A percentile compares a stretch with the other conserved stretches of the same genome.
Conservation (phyloP, 2,113 vertebrate species). For the Forbesichthys papilliferus region DNA sequence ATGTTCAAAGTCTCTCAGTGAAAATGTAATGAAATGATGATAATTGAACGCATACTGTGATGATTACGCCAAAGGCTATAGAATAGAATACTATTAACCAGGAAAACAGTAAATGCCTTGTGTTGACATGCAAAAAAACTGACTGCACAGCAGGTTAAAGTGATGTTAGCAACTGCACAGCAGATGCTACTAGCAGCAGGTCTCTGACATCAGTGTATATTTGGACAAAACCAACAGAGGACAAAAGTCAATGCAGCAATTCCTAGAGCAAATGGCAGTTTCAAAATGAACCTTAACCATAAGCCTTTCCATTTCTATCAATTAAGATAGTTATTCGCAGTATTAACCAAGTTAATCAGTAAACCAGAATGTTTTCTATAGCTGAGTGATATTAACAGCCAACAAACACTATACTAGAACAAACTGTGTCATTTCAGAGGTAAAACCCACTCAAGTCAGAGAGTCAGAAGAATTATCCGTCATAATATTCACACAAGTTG, state of each 20-base stretch:
- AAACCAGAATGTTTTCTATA: too few relatives aligned
- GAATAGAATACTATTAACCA: background rate
- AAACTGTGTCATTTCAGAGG: background rate
- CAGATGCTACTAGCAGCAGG: slow-evolving; percentile 44
- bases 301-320: too few relatives aligned
- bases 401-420: background rate
- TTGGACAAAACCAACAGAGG: slow-evolving; percentile 43
- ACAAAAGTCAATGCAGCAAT: slow-evolving; percentile 39
- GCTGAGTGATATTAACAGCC: too few relatives aligned
- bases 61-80: background rate
- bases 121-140: slow-evolving; percentile 10
- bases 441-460: background rate
- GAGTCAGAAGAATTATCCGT: background rate
- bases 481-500: background rate
- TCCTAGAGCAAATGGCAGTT: background rate
- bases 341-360: too few relatives aligned
- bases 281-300: too few relatives aligned
- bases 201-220: slow-evolving; percentile 34
- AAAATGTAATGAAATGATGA: too few relatives aligned
- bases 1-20: too few relatives aligned
- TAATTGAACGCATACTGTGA: background rate
- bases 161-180: slow-evolving; percentile 24
- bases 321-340: too few relatives aligned
- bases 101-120: background rate
- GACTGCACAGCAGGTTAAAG: slow-evolving; percentile 23